A percentile compares a stretch with the other conserved stretches of the same genome.
These are phyloP conservation scores for Torymus aiolomorphi DNA, from an alignment of 2,888 invertebrate genomes.

Conservation along the genomic window DNA sequence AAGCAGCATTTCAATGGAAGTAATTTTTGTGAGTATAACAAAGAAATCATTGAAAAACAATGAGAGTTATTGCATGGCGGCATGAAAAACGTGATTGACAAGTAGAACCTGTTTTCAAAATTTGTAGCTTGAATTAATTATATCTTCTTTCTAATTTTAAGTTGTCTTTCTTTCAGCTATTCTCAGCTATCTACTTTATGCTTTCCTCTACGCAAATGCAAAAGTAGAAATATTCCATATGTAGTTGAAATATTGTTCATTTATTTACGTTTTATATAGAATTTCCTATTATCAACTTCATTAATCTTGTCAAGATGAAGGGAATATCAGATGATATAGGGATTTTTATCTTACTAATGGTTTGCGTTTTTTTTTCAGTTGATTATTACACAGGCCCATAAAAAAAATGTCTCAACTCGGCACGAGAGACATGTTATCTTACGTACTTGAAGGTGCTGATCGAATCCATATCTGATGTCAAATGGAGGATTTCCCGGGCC, in stretches of 20 bases:
- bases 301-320: too few species aligned
- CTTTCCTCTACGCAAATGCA: conserved; percentile 20
- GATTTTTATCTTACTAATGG: too few species aligned
- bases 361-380: too few species aligned
- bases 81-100: conserved; percentile 61
- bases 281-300: too few species aligned
- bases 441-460: too few species aligned
- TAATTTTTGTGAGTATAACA: conserved; percentile 74
- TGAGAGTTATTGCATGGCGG: conserved; percentile 67
- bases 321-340: too few species aligned
- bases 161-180: conserved; percentile 19
- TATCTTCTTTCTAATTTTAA: conserved; percentile 24
- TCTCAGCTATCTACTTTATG: conserved; percentile 32
- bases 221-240: conserved; percentile 26
- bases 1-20: conserved; percentile 75
- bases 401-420: too few species aligned
- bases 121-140: conserved; percentile 36
- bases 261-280: too few species aligned
- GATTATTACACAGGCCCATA: too few species aligned
- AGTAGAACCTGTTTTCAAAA: conserved; percentile 44
- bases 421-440: too few species aligned
- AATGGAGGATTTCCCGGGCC: too few species aligned
- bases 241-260: conserved; percentile 30
- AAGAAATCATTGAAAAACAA: conserved; percentile 54
- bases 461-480: too few species aligned